A percentile compares a stretch with the other conserved stretches of the same genome.
Conservation (phyloP, 2,113 vertebrate genomes). For the Triplophysa siluroides region DNA sequence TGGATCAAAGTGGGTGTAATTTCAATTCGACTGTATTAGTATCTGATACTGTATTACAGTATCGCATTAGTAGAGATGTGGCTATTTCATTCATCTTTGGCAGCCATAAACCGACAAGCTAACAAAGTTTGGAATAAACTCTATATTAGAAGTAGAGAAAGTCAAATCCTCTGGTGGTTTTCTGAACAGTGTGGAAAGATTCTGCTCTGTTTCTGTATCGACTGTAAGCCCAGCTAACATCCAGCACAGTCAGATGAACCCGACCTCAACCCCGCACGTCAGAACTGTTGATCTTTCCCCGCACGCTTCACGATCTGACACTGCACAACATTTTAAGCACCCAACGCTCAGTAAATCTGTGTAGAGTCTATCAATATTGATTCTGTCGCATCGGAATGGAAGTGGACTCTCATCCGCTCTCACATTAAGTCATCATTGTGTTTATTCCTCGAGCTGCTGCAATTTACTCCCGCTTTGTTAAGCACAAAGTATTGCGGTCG, state of each 20-base stretch:
- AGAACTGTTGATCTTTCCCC: not conserved
- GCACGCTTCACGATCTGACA: constrained; percentile 5
- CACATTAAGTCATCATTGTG: constrained; percentile 35
- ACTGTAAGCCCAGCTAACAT: constrained; percentile 32
- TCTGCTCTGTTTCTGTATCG: not conserved
- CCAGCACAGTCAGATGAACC: constrained; percentile 33
- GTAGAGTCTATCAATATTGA: not conserved
- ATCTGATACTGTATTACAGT: not conserved
- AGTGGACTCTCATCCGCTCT: not conserved
- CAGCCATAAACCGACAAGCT: constrained; percentile 6
- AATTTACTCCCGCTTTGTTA: constrained; percentile 48
- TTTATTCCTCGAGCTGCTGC: constrained; percentile 32
- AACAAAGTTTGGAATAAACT: constrained; percentile 20
- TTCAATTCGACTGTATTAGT: not conserved
- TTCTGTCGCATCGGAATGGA: not conserved
- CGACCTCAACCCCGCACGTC: constrained; percentile 24
- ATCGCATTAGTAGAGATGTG: constrained; percentile 13
- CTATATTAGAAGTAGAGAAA: not conserved
- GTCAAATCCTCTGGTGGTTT: not conserved
- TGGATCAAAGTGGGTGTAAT: constrained; percentile 6
- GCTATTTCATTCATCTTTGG: constrained; percentile 17
- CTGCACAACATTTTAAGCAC: not conserved
- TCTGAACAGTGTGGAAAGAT: constrained; percentile 1
- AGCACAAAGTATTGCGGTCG: constrained; percentile 38
- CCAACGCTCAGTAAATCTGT: not conserved